Percentiles rank a stretch among this genome's conserved stretches.
These are phyloP conservation scores for Tachystola acroxantha DNA, from an alignment of 2,888 invertebrate species.

Conservation along the genomic window DNA sequence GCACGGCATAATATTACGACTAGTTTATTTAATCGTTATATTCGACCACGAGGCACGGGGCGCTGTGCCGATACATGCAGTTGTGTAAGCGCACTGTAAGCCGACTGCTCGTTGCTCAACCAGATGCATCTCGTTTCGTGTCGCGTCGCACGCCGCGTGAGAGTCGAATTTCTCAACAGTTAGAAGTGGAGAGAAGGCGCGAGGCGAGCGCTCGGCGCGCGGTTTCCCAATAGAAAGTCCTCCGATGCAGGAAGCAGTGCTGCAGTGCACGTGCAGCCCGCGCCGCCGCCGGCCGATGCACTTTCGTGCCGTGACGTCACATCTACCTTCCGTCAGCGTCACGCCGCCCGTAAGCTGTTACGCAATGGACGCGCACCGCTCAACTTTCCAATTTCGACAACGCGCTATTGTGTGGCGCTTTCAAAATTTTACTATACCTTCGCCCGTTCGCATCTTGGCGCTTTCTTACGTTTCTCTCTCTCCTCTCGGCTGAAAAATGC, in stretches of 20 bases:
- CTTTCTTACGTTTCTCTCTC: conserved; percentile 73
- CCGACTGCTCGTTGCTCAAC: conserved; percentile 55
- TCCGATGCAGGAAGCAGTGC: conserved; percentile 64
- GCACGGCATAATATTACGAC: no score
- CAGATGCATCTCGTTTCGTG: conserved; percentile 64
- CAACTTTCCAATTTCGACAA: conserved; percentile 79
- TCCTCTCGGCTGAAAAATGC: conserved; percentile 68
- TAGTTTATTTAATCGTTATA: no score
- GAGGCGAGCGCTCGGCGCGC: conserved; percentile 32
- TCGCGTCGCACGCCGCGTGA: conserved; percentile 42
- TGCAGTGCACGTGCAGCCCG: conserved; percentile 41
- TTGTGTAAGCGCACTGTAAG: conserved; percentile 61
- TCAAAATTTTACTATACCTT: conserved; percentile 70
- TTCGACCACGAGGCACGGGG: not conserved
- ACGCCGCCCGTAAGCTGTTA: conserved; percentile 70
- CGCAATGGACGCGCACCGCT: conserved; percentile 70
- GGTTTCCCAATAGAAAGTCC: conserved; percentile 76
- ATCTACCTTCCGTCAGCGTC: conserved; percentile 71
- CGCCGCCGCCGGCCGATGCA: conserved; percentile 58
- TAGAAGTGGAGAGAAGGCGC: conserved; percentile 40
- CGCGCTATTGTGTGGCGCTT: conserved; percentile 77
- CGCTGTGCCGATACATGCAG: conserved; percentile 21
- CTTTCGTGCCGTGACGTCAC: conserved; percentile 74
- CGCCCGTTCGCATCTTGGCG: conserved; percentile 59
- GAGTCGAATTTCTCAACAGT: conserved; percentile 65